These are phyloP conservation scores for Gryllus bimaculatus DNA, from an alignment of 1,140 invertebrate genomes.

Conservation along the genomic window DNA sequence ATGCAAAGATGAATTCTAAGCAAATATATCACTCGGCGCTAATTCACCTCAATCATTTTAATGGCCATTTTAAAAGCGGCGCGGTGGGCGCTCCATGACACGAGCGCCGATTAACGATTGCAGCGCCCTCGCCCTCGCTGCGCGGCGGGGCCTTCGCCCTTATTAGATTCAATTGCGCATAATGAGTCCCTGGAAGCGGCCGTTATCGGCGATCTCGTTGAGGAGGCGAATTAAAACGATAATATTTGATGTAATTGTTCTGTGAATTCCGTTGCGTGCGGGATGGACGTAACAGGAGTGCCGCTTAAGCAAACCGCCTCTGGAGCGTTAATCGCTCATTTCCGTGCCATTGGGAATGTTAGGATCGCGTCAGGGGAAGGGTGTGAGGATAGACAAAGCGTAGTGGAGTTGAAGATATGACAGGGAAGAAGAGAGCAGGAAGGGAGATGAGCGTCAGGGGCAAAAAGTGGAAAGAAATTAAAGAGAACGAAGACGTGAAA, in stretches of 20 bases:
- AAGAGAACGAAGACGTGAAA: background rate
- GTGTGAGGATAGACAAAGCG: background rate
- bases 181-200: background rate
- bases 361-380: background rate
- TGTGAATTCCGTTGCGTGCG: background rate
- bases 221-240: background rate
- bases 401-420: background rate
- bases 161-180: background rate
- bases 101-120: no score
- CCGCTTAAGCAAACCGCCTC: background rate
- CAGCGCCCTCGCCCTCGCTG: no score
- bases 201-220: background rate
- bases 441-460: background rate
- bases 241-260: conserved; percentile 2
- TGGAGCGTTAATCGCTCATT: background rate
- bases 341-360: background rate
- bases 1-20: no score
- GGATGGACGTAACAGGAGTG: background rate
- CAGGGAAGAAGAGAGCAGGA: background rate
- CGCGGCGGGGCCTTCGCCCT: background rate
- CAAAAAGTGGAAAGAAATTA: background rate
- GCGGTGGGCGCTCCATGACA: no score
- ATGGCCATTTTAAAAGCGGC: no score
- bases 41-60: no score
- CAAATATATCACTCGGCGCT: no score